These are phyloP conservation scores for Brachionus rubens DNA, from an alignment of 1,140 invertebrate genomes.

Conservation along the genomic window DNA sequence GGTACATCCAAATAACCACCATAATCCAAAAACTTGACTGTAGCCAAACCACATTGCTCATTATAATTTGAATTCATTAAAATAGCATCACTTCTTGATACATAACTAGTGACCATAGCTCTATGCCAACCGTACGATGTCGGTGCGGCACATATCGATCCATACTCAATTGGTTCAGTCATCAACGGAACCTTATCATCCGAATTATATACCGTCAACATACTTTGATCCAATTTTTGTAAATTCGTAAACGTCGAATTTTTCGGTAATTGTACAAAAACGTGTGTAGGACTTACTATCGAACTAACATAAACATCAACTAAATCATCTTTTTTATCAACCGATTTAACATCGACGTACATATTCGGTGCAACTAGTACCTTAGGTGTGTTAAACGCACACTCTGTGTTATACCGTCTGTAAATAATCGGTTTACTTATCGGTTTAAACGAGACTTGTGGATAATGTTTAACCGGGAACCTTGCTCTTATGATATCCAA, in stretches of 20 bases:
- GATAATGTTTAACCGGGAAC: constrained; percentile 75
- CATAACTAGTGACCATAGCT: constrained; percentile 69
- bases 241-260: constrained; percentile 83
- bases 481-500: constrained; percentile 76
- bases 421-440: constrained; percentile 35
- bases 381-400: constrained; percentile 44
- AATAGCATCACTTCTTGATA: constrained; percentile 53
- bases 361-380: constrained; percentile 38
- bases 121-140: constrained; percentile 78
- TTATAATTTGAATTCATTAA: background rate
- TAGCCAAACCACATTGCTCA: constrained; percentile 65
- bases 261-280: constrained; percentile 87
- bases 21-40: constrained; percentile 82
- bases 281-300: constrained; percentile 75
- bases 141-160: constrained; percentile 81
- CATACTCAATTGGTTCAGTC: constrained; percentile 65
- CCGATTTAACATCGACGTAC: constrained; percentile 4
- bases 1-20: constrained; percentile 81
- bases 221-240: constrained; percentile 69
- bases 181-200: constrained; percentile 61
- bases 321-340: background rate
- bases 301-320: constrained; percentile 66
- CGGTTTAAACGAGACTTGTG: constrained; percentile 63
- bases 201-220: constrained; percentile 62
- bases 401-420: background rate